Evolutionary conservation across 2,797 vertebrate genomes (phyloP), one percentile per base, ranked within the genome.

Genomic region (Miichthys miiuy): DNA sequence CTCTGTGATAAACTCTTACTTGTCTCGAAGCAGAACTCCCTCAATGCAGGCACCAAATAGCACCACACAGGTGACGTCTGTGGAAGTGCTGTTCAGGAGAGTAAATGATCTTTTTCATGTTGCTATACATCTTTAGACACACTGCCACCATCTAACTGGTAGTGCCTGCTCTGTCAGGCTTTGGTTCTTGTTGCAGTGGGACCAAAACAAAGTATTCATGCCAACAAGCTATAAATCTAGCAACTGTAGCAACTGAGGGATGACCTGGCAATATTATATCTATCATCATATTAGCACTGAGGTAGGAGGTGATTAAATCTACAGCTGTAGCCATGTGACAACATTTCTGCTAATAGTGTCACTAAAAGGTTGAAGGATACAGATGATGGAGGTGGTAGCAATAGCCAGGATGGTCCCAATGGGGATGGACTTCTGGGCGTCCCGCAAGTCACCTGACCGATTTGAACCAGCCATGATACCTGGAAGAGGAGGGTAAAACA

Each of bases 401-500:
- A 99, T 99, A 77, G 98, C 98, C 84, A 99, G 79, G 83, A 99
- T 98, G 83, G 98, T 99, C 75, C 98, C 98, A 0, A 97, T 95
- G 76, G 98, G 98, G 88, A 99, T 99, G 55, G 98, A 98, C 90
- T 96, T 98, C 92, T 99, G 98, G 30, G 98, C 98, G 14, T 99
- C 98, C 80, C 94, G 94, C 83, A 99, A 90, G 91, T 99, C 98
- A 68, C 98, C 98, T 0, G 98, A 99, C 55, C 98, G 94, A 94
- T 99, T 99, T 47, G 97, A 99, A 70, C 98, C 98, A 1, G 97
- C 98, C 98, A 99, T 99, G 87, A 99, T 99, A 54, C 97, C 97
- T 99, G 85, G 13, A 80, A 46, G 13, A 1, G 16, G 8, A 0
- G 34, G 25, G 12, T 4, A 58, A 72, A 47, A 42, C 16, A 42